phyloP scores from a whole-genome alignment of 2,888 invertebrate species.

The Spodoptera littoralis region DNA sequence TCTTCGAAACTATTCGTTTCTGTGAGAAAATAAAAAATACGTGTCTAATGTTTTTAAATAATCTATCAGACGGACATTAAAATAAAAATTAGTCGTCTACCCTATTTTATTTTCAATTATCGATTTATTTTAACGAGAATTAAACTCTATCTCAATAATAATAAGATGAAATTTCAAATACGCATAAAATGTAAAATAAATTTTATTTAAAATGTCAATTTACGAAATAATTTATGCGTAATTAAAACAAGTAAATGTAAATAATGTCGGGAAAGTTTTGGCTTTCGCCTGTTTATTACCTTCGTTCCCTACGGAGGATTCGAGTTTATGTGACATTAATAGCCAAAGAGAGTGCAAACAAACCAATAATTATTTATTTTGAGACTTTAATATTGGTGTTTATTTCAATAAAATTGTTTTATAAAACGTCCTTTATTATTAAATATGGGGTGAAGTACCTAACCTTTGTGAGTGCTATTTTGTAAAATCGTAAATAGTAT shows the following conservation, averaged over 20 bases:
- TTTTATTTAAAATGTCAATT: conserved; percentile 10
- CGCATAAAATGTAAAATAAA: not conserved
- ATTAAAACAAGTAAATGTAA: conserved; percentile 34
- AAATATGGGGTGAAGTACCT: too few species aligned
- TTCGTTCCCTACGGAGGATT: conserved; percentile 24
- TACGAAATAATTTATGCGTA: conserved; percentile 23
- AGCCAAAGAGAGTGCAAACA: conserved; percentile 2
- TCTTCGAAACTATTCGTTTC: too few species aligned
- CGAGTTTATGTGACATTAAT: conserved; percentile 21
- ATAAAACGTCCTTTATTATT: not conserved
- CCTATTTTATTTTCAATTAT: not conserved
- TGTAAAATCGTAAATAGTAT: too few species aligned
- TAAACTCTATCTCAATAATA: not conserved
- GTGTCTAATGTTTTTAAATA: too few species aligned
- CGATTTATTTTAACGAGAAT: not conserved
- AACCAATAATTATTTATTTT: not conserved
- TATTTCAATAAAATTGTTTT: not conserved
- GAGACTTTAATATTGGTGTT: too few species aligned
- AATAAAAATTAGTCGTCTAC: too few species aligned
- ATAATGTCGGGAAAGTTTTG: conserved; percentile 29
- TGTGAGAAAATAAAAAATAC: too few species aligned
- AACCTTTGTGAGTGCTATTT: too few species aligned
- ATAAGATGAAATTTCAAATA: not conserved
- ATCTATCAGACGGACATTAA: too few species aligned
- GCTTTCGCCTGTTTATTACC: conserved; percentile 32